These are phyloP conservation scores for Lampris incognitus DNA, from an alignment of 2,113 vertebrate species.

Conservation along the genomic window DNA sequence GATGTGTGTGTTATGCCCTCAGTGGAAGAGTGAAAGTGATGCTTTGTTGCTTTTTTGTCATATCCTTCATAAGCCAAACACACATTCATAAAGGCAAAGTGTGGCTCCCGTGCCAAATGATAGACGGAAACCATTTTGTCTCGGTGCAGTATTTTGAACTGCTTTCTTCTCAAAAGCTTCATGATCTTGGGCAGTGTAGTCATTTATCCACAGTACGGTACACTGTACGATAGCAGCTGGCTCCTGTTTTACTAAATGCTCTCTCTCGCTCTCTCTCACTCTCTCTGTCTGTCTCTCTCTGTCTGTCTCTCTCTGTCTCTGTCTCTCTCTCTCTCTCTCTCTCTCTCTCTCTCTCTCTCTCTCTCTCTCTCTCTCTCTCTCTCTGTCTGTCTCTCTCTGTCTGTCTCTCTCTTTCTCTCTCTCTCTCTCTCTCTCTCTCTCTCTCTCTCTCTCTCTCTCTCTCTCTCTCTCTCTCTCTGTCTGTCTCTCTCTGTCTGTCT, in stretches of 20 bases:
- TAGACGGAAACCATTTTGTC: too few species aligned
- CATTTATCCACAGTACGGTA: too few species aligned
- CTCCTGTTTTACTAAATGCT: not conserved
- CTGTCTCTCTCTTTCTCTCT: not conserved
- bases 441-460: too few species aligned
- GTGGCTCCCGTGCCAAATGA: too few species aligned
- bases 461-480: not conserved
- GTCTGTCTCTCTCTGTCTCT: not conserved
- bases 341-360: constrained; percentile 8
- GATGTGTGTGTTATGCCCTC: not conserved
- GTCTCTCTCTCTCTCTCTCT: constrained; percentile 5
- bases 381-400: not conserved
- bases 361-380: not conserved
- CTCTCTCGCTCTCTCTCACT: not conserved
- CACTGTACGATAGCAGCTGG: too few species aligned
- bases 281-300: not conserved
- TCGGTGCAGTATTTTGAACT: too few species aligned
- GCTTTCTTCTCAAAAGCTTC: too few species aligned
- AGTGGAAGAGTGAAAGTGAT: not conserved
- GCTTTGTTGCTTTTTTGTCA: not conserved
- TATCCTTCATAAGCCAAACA: too few species aligned
- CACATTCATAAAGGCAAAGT: too few species aligned
- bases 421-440: too few species aligned
- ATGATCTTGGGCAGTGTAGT: too few species aligned
- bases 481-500: not conserved